Evolutionary conservation across 2,888 invertebrate genomes (phyloP), one percentile per base, ranked within the genome.

Genomic region (Artemia sp.): DNA sequence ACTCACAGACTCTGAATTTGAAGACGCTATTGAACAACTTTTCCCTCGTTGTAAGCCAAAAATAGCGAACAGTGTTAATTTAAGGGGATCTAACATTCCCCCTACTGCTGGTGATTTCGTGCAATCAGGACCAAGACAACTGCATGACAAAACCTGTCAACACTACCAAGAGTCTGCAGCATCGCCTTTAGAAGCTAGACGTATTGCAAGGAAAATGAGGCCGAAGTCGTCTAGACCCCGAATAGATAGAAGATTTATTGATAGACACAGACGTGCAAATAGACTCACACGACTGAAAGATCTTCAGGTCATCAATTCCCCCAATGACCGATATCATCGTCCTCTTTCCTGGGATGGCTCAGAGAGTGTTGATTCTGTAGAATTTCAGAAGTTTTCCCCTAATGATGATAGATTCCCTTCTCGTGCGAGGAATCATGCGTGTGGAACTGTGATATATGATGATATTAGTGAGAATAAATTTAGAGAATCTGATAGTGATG

Each of bases 401-500:
- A 58, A 58, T 24, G n/a, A 58, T 24, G 64, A 58, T 19, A 24
- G 64, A 24, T 58, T 19, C 64, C 10, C 14, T 24, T 24, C 64
- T 24, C 64, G 64, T 19, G 14, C 64, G 64, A 58, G 64, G 24
- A 58, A 58, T 58, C 64, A 58, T 58, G 14, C 24, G 64, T 58
- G 64, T 58, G 64, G 64, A 58, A 58, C 64, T 24, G 64, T 58
- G n/a, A 58, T 58, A n/a, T 58, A 58, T 58, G 64, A 58, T 9
- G 64, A 58, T 58, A 58, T 58, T 58, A 58, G 64, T 58, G 64
- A 58, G 64, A 58, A 58, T 10, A 58, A 58, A 58, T 58, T 58
- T 58, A n/a, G 64, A 50, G 51, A 67, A 68, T 51, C 51, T n/a
- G 51, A 68, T 51, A 68, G 52, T 38, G 52, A 50, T 12, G n/a